These are phyloP conservation scores for Caenorhabditis zanzibari DNA, from an alignment of 2,888 invertebrate species.

Conservation along the genomic window DNA sequence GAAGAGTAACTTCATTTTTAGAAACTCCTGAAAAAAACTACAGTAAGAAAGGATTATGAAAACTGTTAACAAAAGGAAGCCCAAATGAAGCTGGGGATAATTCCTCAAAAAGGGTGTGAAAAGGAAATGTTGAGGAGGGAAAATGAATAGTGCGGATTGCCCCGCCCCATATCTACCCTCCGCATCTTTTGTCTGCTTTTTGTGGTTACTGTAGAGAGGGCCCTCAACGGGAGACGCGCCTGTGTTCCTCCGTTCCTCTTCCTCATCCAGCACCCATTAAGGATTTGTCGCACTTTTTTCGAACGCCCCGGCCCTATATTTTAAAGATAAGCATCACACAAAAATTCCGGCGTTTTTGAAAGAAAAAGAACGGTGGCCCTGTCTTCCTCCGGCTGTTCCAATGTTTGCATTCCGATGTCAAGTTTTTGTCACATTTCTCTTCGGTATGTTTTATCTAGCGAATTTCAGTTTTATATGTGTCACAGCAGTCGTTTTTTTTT, in stretches of 20 bases:
- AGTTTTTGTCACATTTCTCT: conserved; percentile 38
- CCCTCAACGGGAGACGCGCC: neutral
- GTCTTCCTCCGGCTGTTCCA: conserved; percentile 38
- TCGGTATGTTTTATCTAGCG: conserved; percentile 36
- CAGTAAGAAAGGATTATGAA: too few relatives aligned
- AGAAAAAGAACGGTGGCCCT: conserved; percentile 20
- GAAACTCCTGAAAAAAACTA: neutral
- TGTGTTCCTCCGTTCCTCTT: conserved; percentile 31
- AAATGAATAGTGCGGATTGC: conserved; percentile 50
- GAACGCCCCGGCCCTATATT: conserved; percentile 6
- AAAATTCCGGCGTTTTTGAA: neutral
- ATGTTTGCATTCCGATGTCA: conserved; percentile 67
- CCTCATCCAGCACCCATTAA: conserved; percentile 17
- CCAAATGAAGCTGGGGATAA: neutral
- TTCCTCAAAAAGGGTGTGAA: conserved; percentile 39
- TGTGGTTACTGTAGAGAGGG: conserved; percentile 56
- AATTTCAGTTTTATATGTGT: conserved; percentile 53
- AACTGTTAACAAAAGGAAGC: neutral
- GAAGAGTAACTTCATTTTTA: conserved; percentile 6
- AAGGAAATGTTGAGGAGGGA: conserved; percentile 32
- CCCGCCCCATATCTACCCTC: conserved; percentile 44
- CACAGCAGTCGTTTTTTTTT: conserved; percentile 49
- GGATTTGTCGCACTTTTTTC: conserved; percentile 59
- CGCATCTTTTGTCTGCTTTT: conserved; percentile 44
- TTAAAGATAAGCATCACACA: conserved; percentile 40